Evolutionary conservation across 2,797 vertebrate genomes (phyloP).

Genomic region (Lagorchestes hirsutus): DNA sequence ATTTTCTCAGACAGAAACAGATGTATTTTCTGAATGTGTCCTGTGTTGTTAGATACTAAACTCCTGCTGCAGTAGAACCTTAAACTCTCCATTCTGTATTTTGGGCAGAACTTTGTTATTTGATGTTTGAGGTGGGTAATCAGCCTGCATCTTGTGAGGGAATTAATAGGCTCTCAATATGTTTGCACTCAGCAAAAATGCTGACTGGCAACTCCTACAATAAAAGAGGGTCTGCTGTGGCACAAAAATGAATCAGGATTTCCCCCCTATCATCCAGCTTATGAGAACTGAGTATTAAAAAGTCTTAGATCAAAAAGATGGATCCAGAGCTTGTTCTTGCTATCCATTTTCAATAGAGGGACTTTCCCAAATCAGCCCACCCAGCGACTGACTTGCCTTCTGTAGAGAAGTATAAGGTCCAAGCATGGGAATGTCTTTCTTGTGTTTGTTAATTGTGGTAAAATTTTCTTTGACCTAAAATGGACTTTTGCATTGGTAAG

Average conservation of each 20-base stretch:
- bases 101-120: conserved; percentile 15
- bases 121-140: conserved; percentile 26
- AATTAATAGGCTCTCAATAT: conserved; percentile 48
- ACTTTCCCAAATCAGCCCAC: conserved; percentile 61
- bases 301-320: conserved; percentile 39
- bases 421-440: conserved; percentile 12
- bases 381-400: conserved; percentile 64
- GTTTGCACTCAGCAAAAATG: conserved; percentile 46
- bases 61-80: conserved; percentile 40
- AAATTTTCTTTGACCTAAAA: conserved; percentile 54
- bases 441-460: conserved; percentile 28
- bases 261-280: conserved; percentile 24
- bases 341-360: conserved; percentile 25
- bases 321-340: conserved; percentile 22
- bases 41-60: conserved; percentile 51
- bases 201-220: conserved; percentile 49
- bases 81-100: not conserved
- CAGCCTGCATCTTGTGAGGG: conserved; percentile 53
- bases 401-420: conserved; percentile 32
- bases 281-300: conserved; percentile 32
- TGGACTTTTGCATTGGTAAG: conserved; percentile 46
- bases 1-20: conserved; percentile 75
- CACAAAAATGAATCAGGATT: conserved; percentile 63
- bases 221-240: conserved; percentile 47
- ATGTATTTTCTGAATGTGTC: conserved; percentile 52